These are phyloP conservation scores for Varanus komodoensis DNA, from an alignment of 2,113 vertebrate genomes.

Conservation along the genomic window DNA sequence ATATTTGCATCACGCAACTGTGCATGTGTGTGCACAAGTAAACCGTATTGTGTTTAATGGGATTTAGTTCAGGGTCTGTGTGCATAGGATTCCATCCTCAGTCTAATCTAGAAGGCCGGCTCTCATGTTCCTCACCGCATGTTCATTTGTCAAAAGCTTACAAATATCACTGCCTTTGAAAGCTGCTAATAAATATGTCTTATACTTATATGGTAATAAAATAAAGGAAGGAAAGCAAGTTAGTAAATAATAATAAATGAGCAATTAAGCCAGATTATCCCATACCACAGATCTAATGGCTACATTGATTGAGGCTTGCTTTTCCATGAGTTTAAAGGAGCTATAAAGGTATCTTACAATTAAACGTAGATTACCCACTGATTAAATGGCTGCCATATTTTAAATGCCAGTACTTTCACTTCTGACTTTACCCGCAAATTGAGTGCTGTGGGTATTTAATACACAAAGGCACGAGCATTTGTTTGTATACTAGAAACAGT, in stretches of 20 bases:
- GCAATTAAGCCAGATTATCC: slow-evolving; percentile 48
- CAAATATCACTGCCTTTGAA: slow-evolving; percentile 35
- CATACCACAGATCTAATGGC: slow-evolving; percentile 52
- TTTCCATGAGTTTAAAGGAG: slow-evolving; percentile 60
- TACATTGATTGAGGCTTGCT: slow-evolving; percentile 49
- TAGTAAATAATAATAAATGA: slow-evolving; percentile 62
- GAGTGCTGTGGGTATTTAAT: slow-evolving; percentile 32
- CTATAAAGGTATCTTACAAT: slow-evolving; percentile 50
- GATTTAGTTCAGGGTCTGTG: too few species aligned
- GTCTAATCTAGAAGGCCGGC: neutral
- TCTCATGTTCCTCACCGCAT: neutral
- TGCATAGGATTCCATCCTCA: too few species aligned
- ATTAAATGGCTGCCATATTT: slow-evolving; percentile 63
- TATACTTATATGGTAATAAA: neutral
- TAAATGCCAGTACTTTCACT: slow-evolving; percentile 55
- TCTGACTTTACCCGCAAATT: slow-evolving; percentile 58
- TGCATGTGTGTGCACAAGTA: too few species aligned
- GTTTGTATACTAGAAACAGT: neutral
- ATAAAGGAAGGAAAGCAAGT: neutral
- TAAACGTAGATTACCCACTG: slow-evolving; percentile 59
- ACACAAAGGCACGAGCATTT: neutral
- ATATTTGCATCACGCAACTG: neutral
- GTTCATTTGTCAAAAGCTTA: slow-evolving; percentile 18
- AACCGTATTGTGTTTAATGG: too few species aligned
- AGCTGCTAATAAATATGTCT: slow-evolving; percentile 22